Base-by-base conservation (phyloP, 2,797 vertebrate genomes). In the Harpagifer antarcticus region DNA sequence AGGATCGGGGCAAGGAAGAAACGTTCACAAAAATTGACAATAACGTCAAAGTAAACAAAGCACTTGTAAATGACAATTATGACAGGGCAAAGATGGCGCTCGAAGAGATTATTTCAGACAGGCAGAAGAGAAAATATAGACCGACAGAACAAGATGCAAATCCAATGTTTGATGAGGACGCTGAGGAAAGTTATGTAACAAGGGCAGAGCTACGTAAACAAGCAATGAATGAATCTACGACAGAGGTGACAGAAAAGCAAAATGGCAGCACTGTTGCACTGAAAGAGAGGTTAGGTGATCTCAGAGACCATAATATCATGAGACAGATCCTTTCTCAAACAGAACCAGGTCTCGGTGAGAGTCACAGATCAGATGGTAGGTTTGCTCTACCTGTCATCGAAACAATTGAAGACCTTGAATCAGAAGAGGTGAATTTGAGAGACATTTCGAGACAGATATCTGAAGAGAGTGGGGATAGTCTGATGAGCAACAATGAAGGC, bases 1-100 rank as follows among this genome's bases (percentile, higher is more conserved):
- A 85, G 44, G 84, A 83, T 42, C 81, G 74, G 33, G 80, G 14
- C 20, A 90, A 83, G 63, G 72, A 77, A 5, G 81, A 89, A 9
- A 9, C 20, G 2, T 83, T 81, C 4, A 9, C 73, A 43, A 92
- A 89, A 76, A 62, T 81, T 42, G 92, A 92, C 54, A 73, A 56
- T 20, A 88, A 87, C 8, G 78, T 86, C 1, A 70, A 89, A 0
- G 76, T 92, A 16, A 93, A 93, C 82, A 94, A 89, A 88, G 78
- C 90, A 7, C 74, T 91, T 53, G 60, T 92, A 54, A 94, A 94
- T 65, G 88, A 92, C 58, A 95, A 94, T 72, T 95, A 93, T 31
- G 91, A 94, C 84, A 90, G 83, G 83, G 93, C 94, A 37, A 94
- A 92, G 79, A 88, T 92, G 86, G 94, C 94, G 0, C 89, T 95